Conservation (phyloP, 2,797 vertebrate species). For the Tapera naevia region DNA sequence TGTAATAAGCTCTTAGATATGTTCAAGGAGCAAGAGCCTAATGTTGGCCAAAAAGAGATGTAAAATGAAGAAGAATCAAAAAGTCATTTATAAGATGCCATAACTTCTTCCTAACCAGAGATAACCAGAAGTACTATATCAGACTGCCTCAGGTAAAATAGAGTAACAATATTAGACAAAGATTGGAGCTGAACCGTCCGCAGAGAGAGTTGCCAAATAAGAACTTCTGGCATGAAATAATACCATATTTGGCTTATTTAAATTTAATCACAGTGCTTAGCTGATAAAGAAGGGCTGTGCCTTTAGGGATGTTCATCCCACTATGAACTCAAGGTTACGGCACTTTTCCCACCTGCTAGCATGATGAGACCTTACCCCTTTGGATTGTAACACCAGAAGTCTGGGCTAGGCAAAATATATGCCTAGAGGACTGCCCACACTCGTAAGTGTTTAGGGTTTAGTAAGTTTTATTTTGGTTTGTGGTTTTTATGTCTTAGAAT, state of each 20-base stretch:
- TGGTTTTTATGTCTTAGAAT: background rate
- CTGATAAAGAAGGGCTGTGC: background rate
- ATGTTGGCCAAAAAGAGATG: background rate
- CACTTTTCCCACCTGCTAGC: background rate
- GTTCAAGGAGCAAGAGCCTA: background rate
- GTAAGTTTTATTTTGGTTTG: background rate
- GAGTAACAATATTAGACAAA: background rate
- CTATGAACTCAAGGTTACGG: background rate
- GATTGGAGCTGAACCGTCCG: background rate
- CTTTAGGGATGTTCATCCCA: background rate
- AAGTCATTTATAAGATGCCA: background rate
- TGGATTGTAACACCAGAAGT: background rate
- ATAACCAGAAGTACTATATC: background rate
- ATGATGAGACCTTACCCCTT: background rate
- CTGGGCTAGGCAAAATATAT: background rate
- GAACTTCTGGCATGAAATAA: background rate
- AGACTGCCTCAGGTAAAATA: background rate
- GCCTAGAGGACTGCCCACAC: background rate
- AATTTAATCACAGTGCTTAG: background rate
- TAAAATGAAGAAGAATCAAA: background rate
- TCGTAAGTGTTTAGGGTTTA: background rate
- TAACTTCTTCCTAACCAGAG: background rate
- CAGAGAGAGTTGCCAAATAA: background rate
- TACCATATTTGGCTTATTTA: accelerated
- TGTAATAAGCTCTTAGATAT: background rate